Base-by-base conservation (phyloP, 2,888 invertebrate species). In the Netelia inedita region DNA sequence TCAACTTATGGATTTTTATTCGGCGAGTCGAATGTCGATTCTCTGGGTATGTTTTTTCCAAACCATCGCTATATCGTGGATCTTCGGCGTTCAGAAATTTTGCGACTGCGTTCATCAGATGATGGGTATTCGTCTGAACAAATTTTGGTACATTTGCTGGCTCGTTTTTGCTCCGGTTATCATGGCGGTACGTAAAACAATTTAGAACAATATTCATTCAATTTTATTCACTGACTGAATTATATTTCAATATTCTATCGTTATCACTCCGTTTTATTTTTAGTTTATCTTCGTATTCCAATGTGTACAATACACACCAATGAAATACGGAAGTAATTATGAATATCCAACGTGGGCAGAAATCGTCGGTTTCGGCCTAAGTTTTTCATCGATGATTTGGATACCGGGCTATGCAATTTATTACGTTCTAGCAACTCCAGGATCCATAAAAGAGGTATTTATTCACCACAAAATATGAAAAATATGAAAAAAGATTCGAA, bases 311-410 rank as follows among this genome's bases (percentile, higher is more conserved):
- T 96, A 96, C 88, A 92, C 94, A 85, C 95, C 95, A 0, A 92
- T 96, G 73, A 94, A 94, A 19, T 95, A 96, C 87, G 95, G 96
- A 11, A 93, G 92, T 21, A 91, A 91, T 57, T 95, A 95, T 89
- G 93, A 94, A 50, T 96, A 96, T 91, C 96, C 96, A 1, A 89
- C 92, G 79, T 96, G 96, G 96, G 95, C 96, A 0, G 95, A 96
- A 89, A 91, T 94, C 57, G 90, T 96, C 46, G 96, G 96, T n/a
- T 94, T 96, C 87, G 92, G 94, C 57, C 93, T 96, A 76, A 96
- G 96, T 87, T 93, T 95, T 46, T 94, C 95, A 2, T 96, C 96
- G 2, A 96, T 96, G 96, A 91, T 96, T 35, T 96, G 96, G 95
- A 94, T 96, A 84, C 96, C 96, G 9, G 93, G 93, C 14, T 96